phyloP scores from a whole-genome alignment of 1,140 invertebrate species.

The Oryzaephilus surinamensis region DNA sequence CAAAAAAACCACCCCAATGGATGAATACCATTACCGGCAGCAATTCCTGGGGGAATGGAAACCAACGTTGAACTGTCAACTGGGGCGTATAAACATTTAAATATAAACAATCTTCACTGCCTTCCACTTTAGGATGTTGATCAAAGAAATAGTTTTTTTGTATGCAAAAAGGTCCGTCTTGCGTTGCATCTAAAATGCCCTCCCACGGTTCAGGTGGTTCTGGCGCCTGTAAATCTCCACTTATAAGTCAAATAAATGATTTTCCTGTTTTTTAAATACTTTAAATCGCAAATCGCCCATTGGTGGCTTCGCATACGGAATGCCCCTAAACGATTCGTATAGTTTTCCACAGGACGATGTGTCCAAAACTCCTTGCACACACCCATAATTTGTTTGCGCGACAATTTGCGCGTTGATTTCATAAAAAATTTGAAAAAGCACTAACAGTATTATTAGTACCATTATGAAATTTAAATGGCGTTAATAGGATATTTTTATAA shows the following conservation, averaged over 20 bases:
- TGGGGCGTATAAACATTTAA: conserved; percentile 42
- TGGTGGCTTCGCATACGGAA: conserved; percentile 73
- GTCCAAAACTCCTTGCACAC: neutral
- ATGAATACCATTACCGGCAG: conserved; percentile 42
- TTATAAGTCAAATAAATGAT: neutral
- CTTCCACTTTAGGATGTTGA: conserved; percentile 29
- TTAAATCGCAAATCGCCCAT: conserved; percentile 58
- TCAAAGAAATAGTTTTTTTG: conserved; percentile 46
- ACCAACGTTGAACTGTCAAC: neutral
- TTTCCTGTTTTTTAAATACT: conserved; percentile 6
- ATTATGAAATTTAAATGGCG: too few species aligned
- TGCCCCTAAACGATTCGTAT: conserved; percentile 54
- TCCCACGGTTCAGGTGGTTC: conserved; percentile 47
- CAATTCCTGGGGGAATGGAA: neutral
- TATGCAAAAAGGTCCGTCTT: conserved; percentile 52
- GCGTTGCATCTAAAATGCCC: conserved; percentile 44
- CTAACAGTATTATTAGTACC: too few species aligned
- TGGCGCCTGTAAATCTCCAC: conserved; percentile 42
- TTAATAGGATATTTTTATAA: too few species aligned
- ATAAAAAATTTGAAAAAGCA: too few species aligned
- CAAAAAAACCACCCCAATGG: conserved; percentile 35
- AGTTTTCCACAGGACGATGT: conserved; percentile 3
- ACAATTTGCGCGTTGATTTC: too few species aligned
- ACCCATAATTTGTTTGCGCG: conserved; percentile 4
- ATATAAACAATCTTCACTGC: conserved; percentile 40